Evolutionary conservation across 2,888 invertebrate species (phyloP), one percentile per base, ranked within the genome.

Genomic region (Phengaris alcon): DNA sequence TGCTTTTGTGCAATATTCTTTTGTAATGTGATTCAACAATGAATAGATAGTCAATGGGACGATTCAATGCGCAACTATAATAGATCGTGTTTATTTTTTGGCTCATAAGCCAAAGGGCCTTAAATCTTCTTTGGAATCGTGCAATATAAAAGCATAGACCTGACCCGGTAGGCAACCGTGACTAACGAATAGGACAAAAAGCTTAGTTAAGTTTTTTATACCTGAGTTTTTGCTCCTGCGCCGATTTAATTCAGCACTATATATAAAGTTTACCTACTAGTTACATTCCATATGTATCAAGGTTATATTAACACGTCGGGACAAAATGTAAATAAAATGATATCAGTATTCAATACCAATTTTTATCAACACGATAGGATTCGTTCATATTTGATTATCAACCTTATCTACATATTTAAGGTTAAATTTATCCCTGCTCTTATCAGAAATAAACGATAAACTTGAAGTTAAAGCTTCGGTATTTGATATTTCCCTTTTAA

Each of bases 41-140:
- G 88, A 85, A 86, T 84, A 91, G 88, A 90, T 90, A 87, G 88
- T 88, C 89, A 87, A 86, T 85, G 86, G 80, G 89, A 87, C 82
- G 90, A 90, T 91, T 92, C 90, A 90, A 89, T 90, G 91, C 89
- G 86, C 85, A 84, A 80, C 81, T 84, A 92, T 89, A 92, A 91
- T 88, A 82, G 87, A 83, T 81, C 84, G 88, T 84, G 89, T 90
- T 92, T 90, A 86, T 88, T 88, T 91, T 92, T 92, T 90, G 89
- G 89, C 86, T 82, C 84, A 82, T 81, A 83, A 85, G 86, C 86
- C 85, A 81, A 81, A 83, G 83, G 85, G 84, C 86, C 85, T 87
- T 84, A 86, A 86, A 86, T 85, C 86, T 86, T 85, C 84, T 86
- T 90, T 89, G 85, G 87, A 86, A 85, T 90, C 90, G 88, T 87